Evolutionary conservation across 2,113 vertebrate genomes (phyloP).

Genomic region (Zosterops pallidus): DNA sequence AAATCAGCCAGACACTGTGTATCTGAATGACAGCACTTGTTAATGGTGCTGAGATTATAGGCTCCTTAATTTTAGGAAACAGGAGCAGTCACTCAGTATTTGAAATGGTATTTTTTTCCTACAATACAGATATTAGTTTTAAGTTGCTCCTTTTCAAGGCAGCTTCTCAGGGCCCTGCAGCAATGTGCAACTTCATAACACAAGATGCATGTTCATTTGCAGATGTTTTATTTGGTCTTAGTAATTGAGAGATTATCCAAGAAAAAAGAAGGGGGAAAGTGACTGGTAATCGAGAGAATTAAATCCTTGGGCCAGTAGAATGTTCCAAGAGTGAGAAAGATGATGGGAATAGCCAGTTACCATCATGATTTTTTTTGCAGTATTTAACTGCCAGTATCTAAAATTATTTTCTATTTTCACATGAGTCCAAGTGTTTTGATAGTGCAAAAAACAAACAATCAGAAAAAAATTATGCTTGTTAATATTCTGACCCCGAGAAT

Average conservation of each 20-base stretch:
- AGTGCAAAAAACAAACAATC: background rate
- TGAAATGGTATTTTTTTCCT: constrained; percentile 69
- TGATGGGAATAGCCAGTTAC: background rate
- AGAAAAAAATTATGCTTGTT: background rate
- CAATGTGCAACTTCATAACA: constrained; percentile 10
- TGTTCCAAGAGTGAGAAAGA: background rate
- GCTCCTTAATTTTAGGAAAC: constrained; percentile 90
- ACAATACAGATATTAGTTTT: constrained; percentile 70
- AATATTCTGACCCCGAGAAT: background rate
- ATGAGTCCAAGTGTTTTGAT: background rate
- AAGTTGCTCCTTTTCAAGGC: constrained; percentile 62
- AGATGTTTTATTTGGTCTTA: constrained; percentile 34
- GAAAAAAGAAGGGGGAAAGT: background rate
- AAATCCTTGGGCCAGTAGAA: background rate
- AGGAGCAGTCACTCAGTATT: constrained; percentile 83
- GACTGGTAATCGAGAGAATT: background rate
- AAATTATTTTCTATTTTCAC: background rate
- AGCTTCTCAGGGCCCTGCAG: constrained; percentile 50
- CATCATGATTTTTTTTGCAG: background rate
- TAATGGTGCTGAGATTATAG: constrained; percentile 97
- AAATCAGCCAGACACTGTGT: constrained; percentile 99
- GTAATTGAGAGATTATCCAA: background rate
- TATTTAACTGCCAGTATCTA: background rate
- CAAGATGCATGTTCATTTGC: constrained; percentile 41
- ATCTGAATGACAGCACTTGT: constrained; percentile 98